Evolutionary conservation across 2,797 vertebrate species (phyloP).

Genomic region (Phaenicophaeus curvirostris): DNA sequence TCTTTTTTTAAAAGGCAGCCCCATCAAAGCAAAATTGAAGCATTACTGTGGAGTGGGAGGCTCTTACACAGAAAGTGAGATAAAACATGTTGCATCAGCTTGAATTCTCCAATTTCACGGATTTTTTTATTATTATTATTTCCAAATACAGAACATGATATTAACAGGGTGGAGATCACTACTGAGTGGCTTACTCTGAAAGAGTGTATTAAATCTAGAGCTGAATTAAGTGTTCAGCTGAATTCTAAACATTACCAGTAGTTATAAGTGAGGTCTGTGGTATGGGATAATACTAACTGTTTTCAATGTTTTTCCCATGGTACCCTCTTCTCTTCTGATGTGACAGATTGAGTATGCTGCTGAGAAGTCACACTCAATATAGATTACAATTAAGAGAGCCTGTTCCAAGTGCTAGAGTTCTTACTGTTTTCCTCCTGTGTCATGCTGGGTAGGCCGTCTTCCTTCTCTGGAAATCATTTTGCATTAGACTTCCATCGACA

Average conservation of each 20-base stretch:
- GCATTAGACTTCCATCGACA: neutral
- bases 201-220: neutral
- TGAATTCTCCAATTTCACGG: neutral
- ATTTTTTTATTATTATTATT: neutral
- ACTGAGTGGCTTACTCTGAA: neutral
- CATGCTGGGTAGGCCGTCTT: neutral
- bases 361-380: neutral
- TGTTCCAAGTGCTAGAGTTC: neutral
- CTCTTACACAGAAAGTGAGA: slow-evolving; percentile 14
- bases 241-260: neutral
- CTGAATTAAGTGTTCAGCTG: neutral
- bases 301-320: neutral
- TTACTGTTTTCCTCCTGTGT: neutral
- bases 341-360: neutral
- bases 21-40: neutral
- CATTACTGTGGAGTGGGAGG: slow-evolving; percentile 14
- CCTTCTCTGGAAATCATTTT: neutral
- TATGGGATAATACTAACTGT: neutral
- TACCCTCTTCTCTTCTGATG: neutral
- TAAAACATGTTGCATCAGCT: slow-evolving; percentile 9
- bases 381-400: neutral
- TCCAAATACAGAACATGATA: neutral
- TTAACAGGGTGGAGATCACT: neutral
- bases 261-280: neutral
- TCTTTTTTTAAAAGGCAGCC: neutral